Evolutionary conservation across 1,140 invertebrate species (phyloP).

Genomic region (Harpegnathos saltator): DNA sequence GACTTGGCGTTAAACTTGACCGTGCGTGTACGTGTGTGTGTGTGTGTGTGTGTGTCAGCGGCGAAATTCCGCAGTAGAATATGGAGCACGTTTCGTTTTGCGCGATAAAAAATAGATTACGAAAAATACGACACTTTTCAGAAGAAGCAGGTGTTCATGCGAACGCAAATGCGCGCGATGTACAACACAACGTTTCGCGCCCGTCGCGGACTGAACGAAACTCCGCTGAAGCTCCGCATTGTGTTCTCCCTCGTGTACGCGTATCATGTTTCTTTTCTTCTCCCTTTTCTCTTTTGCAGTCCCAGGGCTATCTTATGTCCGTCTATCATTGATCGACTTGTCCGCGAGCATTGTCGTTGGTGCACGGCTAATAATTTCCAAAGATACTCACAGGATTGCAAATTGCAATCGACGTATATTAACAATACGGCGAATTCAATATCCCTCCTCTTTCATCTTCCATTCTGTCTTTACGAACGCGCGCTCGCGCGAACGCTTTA

Average conservation of each 20-base stretch:
- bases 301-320: background rate
- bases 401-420: background rate
- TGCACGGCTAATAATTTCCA: background rate
- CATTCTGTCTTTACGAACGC: too few species aligned
- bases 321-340: background rate
- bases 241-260: background rate
- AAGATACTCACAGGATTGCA: background rate
- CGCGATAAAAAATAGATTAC: slow-evolving; percentile 5
- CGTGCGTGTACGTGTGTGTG: too few species aligned
- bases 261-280: background rate
- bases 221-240: background rate
- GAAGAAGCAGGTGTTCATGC: slow-evolving; percentile 22
- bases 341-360: background rate
- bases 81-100: background rate
- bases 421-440: background rate
- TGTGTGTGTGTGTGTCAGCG: background rate
- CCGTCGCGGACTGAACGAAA: background rate
- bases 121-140: background rate
- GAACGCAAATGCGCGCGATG: background rate
- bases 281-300: background rate
- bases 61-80: slow-evolving; percentile 1
- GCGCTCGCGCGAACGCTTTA: too few species aligned
- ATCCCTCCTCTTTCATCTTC: background rate
- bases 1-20: slow-evolving; percentile 21
- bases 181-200: background rate